phyloP scores from a whole-genome alignment of 2,888 invertebrate species.

The Lasius platythorax region DNA sequence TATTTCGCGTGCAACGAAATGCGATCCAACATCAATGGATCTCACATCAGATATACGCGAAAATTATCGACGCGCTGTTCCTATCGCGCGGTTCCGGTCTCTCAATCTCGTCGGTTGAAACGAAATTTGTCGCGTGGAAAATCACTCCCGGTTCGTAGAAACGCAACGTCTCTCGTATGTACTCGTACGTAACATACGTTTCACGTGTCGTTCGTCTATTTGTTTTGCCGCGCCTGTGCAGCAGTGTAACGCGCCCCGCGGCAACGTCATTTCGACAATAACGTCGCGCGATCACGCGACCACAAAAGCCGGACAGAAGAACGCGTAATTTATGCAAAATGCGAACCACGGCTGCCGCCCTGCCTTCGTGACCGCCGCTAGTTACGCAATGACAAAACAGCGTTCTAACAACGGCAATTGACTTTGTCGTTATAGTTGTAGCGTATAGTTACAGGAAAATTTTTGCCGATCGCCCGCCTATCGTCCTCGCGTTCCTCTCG shows the following conservation, averaged over 20 bases:
- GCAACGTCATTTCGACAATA: conserved; percentile 73
- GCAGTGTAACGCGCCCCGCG: conserved; percentile 55
- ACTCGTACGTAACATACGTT: conserved; percentile 43
- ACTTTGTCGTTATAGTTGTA: conserved; percentile 46
- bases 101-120: neutral
- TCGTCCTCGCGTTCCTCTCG: neutral
- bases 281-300: conserved; percentile 70
- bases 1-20: no score
- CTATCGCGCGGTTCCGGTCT: neutral
- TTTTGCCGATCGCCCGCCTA: neutral
- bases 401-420: conserved; percentile 65
- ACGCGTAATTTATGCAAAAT: conserved; percentile 73
- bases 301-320: conserved; percentile 55
- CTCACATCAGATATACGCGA: neutral
- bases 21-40: no score
- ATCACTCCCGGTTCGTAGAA: neutral
- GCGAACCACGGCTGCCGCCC: conserved; percentile 50
- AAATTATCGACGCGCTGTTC: neutral
- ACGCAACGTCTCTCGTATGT: conserved; percentile 12
- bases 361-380: conserved; percentile 61
- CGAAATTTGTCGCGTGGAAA: conserved; percentile 19
- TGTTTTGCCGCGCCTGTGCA: conserved; percentile 69
- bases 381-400: conserved; percentile 71
- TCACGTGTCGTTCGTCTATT: conserved; percentile 71
- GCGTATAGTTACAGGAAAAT: neutral